These are phyloP conservation scores for Sus scrofa DNA, from an alignment of 2,113 vertebrate species.

Conservation along the genomic window DNA sequence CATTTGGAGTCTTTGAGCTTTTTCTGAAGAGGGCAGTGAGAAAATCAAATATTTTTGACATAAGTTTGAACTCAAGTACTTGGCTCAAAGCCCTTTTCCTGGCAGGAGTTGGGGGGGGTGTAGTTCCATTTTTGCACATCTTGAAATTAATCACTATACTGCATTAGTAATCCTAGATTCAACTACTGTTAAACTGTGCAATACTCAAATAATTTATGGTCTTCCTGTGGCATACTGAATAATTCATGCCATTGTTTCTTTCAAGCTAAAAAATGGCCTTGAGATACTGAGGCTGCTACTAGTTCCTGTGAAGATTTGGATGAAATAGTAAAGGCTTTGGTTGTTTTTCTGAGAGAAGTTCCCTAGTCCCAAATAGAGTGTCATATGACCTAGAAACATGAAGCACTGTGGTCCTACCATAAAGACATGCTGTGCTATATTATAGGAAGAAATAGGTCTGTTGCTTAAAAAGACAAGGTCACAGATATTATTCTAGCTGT, in stretches of 20 bases:
- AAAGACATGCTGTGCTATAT: background rate
- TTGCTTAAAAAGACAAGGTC: slow-evolving; percentile 44
- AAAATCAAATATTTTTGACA: slow-evolving; percentile 3
- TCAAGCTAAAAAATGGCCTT: slow-evolving; percentile 41
- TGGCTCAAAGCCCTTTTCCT: background rate
- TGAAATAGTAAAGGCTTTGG: slow-evolving; percentile 3
- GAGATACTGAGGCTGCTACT: slow-evolving; percentile 55
- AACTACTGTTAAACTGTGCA: slow-evolving; percentile 63
- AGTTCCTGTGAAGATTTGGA: slow-evolving; percentile 58
- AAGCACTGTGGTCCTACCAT: background rate
- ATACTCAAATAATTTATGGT: slow-evolving; percentile 75
- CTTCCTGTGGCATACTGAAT: slow-evolving; percentile 69
- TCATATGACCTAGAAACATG: background rate
- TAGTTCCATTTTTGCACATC: slow-evolving; percentile 61
- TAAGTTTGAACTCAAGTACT: slow-evolving; percentile 14
- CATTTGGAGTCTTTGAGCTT: background rate
- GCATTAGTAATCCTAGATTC: slow-evolving; percentile 68
- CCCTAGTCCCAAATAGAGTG: background rate
- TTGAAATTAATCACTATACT: slow-evolving; percentile 70
- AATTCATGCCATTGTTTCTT: slow-evolving; percentile 67
- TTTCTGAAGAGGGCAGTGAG: background rate
- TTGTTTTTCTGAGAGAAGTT: slow-evolving; percentile 12
- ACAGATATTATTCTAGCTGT: slow-evolving; percentile 12
- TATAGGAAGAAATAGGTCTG: background rate
- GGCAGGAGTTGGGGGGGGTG: background rate